Conservation (phyloP, 2,113 vertebrate species). For the Canis aureus region DNA sequence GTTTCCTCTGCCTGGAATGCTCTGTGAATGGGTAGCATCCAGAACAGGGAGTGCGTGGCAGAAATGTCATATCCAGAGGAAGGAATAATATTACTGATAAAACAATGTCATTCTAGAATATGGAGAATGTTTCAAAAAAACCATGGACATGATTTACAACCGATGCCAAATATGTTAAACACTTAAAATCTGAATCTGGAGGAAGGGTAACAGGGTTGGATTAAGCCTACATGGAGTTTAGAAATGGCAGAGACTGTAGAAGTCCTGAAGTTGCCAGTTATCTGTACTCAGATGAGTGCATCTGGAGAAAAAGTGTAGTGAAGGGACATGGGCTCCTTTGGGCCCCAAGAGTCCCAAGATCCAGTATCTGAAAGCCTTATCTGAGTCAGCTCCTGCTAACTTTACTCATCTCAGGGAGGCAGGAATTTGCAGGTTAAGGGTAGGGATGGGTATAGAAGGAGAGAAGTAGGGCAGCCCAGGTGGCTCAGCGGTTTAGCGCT, state of each 20-base stretch:
- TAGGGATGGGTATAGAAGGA: not conserved
- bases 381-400: not conserved
- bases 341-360: not conserved
- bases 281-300: not conserved
- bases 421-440: not conserved
- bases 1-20: not conserved
- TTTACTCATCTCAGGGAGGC: not conserved
- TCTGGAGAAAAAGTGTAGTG: not conserved
- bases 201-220: not conserved
- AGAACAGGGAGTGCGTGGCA: not conserved
- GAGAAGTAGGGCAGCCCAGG: not conserved
- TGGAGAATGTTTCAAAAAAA: not conserved
- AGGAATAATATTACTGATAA: not conserved
- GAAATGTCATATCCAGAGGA: not conserved
- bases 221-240: not conserved
- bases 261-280: not conserved
- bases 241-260: not conserved
- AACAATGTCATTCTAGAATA: not conserved
- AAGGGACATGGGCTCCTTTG: not conserved
- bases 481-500: no score
- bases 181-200: slow-evolving; percentile 39
- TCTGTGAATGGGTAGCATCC: slow-evolving; percentile 3
- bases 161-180: not conserved
- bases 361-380: not conserved
- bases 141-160: not conserved